Percentiles rank a stretch among this genome's conserved stretches.
Conservation (phyloP, 2,113 vertebrate genomes). For the Barbus barbus region DNA sequence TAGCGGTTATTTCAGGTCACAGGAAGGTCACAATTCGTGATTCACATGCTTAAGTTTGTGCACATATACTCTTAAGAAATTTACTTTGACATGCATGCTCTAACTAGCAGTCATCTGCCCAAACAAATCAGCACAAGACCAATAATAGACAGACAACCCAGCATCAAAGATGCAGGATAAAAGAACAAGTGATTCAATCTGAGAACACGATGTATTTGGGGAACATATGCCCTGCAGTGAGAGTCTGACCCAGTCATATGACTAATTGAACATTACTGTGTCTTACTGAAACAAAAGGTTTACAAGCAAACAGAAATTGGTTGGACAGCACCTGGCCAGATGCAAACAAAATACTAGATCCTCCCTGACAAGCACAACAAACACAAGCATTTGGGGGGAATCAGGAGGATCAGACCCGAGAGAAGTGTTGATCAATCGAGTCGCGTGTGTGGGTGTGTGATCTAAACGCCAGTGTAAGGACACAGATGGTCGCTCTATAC, state of each 20-base stretch:
- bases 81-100: neutral
- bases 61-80: neutral
- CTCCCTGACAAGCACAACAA: constrained; percentile 1
- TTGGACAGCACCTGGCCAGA: constrained; percentile 17
- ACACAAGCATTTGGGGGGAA: constrained; percentile 40
- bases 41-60: neutral
- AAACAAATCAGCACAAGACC: neutral
- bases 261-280: constrained; percentile 13
- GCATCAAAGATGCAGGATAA: neutral
- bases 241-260: constrained; percentile 7
- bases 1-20: neutral
- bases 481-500: neutral
- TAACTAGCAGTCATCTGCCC: neutral
- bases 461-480: too few species aligned
- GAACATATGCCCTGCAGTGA: neutral
- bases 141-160: neutral
- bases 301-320: neutral
- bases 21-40: neutral
- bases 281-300: constrained; percentile 21
- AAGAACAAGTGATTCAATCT: neutral
- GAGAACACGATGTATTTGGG: neutral
- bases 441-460: neutral
- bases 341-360: neutral
- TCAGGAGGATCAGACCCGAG: constrained; percentile 31
- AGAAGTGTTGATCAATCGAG: constrained; percentile 35